Base-by-base conservation (phyloP, 2,888 invertebrate genomes). In the Dinocampus coccinellae region DNA sequence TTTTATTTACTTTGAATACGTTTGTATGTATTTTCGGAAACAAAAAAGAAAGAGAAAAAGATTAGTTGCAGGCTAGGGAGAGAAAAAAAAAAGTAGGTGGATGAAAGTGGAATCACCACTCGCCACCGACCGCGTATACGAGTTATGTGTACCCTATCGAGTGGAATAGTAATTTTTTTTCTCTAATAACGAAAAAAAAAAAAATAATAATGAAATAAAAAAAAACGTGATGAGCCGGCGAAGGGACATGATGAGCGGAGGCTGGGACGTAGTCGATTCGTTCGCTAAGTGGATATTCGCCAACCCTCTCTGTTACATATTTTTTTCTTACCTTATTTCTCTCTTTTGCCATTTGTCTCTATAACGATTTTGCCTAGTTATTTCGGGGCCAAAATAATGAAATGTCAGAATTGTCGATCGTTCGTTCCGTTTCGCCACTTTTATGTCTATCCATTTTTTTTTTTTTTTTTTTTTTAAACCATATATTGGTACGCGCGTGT, bases 361-460 rank as follows among this genome's bases (percentile, higher is more conserved):
- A 71, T 71, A 71, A 71, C 66, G 66, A 71, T 71, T 72, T 67
- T 47, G 63, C 67, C 42, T 29, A 63, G 67, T 68, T 68, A 72
- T 63, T 72, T 72, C 58, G 63, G 72, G 71, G 72, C 67, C 63
- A 67, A 68, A 67, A 72, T 72, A 72, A 72, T 72, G 72, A 63
- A 72, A 72, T 57, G 72, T 72, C 72, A 47, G 57, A 72, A 72
- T 52, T 72, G 72, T 72, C 72, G 67, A 72, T 72, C 67, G 72
- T 22, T 67, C 63, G 67, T 63, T 67, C 62, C 63, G 62, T 72
- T 72, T 72, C 63, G 63, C 72, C 67, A 67, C 72, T 72, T 68
- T 70, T n/a, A n/a, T 66, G 58, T 65, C 55, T 58, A 53, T 16
- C 47, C 11, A 64, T 34, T 20, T 66, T 29, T 52, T 11, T 36